These are phyloP conservation scores for Harpagoxenus sublaevis DNA, from an alignment of 2,888 invertebrate genomes.

Conservation along the genomic window DNA sequence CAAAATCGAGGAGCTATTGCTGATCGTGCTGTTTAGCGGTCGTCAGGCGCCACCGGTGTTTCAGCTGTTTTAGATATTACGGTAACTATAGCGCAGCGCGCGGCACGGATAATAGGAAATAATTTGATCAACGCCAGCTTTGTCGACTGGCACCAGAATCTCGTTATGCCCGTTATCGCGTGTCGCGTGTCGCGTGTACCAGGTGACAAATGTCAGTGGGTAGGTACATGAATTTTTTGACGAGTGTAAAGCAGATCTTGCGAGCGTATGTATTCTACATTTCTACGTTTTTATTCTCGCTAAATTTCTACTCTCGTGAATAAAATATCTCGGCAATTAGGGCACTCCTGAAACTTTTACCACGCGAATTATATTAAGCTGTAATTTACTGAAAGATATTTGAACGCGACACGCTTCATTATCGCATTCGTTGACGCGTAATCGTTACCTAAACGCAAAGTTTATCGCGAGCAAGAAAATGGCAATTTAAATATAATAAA, in stretches of 20 bases:
- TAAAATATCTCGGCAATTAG: neutral
- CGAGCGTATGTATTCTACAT: neutral
- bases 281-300: neutral
- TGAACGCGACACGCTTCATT: neutral
- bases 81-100: slow-evolving; percentile 47
- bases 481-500: slow-evolving; percentile 27
- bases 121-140: slow-evolving; percentile 45
- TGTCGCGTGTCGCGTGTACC: neutral
- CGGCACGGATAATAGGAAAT: slow-evolving; percentile 33
- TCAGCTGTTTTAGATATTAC: slow-evolving; percentile 41
- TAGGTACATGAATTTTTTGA: neutral
- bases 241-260: neutral
- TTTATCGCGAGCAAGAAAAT: neutral
- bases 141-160: slow-evolving; percentile 13
- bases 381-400: neutral
- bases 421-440: neutral
- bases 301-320: neutral
- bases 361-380: neutral
- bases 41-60: neutral
- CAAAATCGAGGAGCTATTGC: neutral
- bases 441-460: neutral
- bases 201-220: slow-evolving; percentile 17
- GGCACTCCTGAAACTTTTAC: neutral
- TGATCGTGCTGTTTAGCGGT: slow-evolving; percentile 30
- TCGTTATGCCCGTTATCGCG: slow-evolving; percentile 19